Evolutionary conservation across 2,888 invertebrate species (phyloP).

Genomic region (Agonum fuliginosum): DNA sequence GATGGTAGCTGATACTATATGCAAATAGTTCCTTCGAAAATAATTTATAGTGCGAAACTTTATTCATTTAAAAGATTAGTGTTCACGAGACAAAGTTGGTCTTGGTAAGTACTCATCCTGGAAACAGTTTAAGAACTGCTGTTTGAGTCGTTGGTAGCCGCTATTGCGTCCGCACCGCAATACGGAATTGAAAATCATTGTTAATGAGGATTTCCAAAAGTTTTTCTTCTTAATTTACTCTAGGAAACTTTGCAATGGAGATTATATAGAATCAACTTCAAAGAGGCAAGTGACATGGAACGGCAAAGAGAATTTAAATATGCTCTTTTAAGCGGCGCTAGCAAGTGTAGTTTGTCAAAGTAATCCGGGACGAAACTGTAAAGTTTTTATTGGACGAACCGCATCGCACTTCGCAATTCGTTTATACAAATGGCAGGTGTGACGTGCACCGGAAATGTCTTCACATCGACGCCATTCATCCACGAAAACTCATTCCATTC

Average conservation of each 20-base stretch:
- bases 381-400: constrained; percentile 46
- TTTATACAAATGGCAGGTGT: constrained; percentile 43
- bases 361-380: constrained; percentile 48
- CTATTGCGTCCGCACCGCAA: constrained; percentile 54
- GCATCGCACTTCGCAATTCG: constrained; percentile 3
- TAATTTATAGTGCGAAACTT: constrained; percentile 46
- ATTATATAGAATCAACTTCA: constrained; percentile 59
- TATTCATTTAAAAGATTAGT: constrained; percentile 50
- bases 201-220: constrained; percentile 64
- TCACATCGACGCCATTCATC: constrained; percentile 2
- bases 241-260: constrained; percentile 59
- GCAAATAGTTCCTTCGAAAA: constrained; percentile 43
- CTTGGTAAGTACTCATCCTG: constrained; percentile 36
- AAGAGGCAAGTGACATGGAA: constrained; percentile 42
- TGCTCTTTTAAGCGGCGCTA: constrained; percentile 37
- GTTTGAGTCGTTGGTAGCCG: constrained; percentile 25
- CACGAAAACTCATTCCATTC: constrained; percentile 10
- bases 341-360: constrained; percentile 52
- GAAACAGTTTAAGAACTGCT: constrained; percentile 46
- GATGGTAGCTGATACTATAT: constrained; percentile 20
- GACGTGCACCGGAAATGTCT: constrained; percentile 13
- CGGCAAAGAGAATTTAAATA: constrained; percentile 54
- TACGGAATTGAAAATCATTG: constrained; percentile 65
- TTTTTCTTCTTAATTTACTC: constrained; percentile 64
- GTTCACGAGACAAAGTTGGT: constrained; percentile 23